Evolutionary conservation across 2,797 vertebrate genomes (phyloP), one percentile per base, ranked within the genome.

Genomic region (Orestias chungarensis): DNA sequence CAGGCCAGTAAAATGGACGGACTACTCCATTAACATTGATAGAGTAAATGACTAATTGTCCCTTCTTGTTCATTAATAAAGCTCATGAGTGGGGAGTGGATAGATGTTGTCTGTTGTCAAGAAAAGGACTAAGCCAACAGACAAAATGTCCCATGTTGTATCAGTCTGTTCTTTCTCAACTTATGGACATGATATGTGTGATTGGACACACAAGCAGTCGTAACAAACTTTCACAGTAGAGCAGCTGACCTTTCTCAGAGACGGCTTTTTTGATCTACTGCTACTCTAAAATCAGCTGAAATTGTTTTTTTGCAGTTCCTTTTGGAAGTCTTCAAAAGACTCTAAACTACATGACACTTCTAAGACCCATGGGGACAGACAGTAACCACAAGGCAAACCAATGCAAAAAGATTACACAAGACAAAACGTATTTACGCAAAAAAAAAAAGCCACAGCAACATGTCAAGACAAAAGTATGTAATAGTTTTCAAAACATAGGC

Each of bases 401-500:
- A 40, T 38, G 23, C 59, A 62, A 42, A 25, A 42, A 25, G 11
- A 62, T 1, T 62, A 14, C 11, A 62, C 35, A 25, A 15, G 5
- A 42, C 12, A 40, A 62, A 40, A 25, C 57, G 33, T 38, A 10
- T n/a, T n/a, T n/a, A n/a, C n/a, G n/a, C n/a, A n/a, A n/a, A 38
- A 15, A 40, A 40, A 15, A 25, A 6, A 40, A 62, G 23, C 1
- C 11, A 40, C 23, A 23, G 1, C 18, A 12, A 38, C 57, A 62
- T 20, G 11, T 62, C 20, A 40, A 38, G 29, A 25, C 23, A 42
- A 42, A 8, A 62, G 11, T 3, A 1, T 3, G 40, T 11, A 62
- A 23, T 23, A 35, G 20, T 61, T 20, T 70, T 65, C 31, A 67
- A 73, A 55, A 40, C 14, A 27, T 65, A 49, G n/a, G 61, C 49